Conservation (phyloP, 2,888 invertebrate species). For the Elmis aenea region DNA sequence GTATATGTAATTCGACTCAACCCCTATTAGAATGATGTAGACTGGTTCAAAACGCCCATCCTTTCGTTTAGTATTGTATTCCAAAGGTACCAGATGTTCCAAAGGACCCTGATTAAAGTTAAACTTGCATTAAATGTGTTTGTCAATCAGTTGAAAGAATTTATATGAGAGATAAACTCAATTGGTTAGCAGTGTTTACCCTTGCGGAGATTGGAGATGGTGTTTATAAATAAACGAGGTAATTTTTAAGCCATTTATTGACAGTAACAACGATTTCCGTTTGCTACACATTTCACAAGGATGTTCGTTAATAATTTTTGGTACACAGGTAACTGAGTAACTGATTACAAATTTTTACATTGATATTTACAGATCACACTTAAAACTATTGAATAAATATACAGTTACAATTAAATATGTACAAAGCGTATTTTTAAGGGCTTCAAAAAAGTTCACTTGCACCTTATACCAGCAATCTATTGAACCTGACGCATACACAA, state of each 20-base stretch:
- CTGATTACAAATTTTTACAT: constrained; percentile 28
- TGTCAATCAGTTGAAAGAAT: constrained; percentile 39
- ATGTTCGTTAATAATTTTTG: constrained; percentile 36
- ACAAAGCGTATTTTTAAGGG: too few relatives aligned
- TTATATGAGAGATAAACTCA: constrained; percentile 42
- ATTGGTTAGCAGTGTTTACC: constrained; percentile 34
- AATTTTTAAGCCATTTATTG: constrained; percentile 38
- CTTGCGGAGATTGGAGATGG: constrained; percentile 16
- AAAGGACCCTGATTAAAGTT: constrained; percentile 45
- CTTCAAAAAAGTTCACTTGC: too few relatives aligned
- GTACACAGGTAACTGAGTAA: constrained; percentile 41
- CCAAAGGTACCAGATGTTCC: constrained; percentile 43
- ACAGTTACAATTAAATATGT: constrained; percentile 7
- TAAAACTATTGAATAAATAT: not conserved
- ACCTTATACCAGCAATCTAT: too few relatives aligned
- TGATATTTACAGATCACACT: constrained; percentile 18
- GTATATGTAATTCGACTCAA: constrained; percentile 38
- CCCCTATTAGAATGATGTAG: constrained; percentile 38
- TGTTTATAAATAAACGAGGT: constrained; percentile 6
- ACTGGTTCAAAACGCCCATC: constrained; percentile 36
- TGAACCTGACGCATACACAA: too few relatives aligned
- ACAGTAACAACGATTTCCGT: constrained; percentile 41
- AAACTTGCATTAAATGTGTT: constrained; percentile 44
- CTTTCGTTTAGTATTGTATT: constrained; percentile 32
- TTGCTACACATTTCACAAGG: constrained; percentile 45